A percentile compares a stretch with the other conserved stretches of the same genome.
Conservation (phyloP, 2,888 invertebrate genomes). For the Xestia ashworthii region DNA sequence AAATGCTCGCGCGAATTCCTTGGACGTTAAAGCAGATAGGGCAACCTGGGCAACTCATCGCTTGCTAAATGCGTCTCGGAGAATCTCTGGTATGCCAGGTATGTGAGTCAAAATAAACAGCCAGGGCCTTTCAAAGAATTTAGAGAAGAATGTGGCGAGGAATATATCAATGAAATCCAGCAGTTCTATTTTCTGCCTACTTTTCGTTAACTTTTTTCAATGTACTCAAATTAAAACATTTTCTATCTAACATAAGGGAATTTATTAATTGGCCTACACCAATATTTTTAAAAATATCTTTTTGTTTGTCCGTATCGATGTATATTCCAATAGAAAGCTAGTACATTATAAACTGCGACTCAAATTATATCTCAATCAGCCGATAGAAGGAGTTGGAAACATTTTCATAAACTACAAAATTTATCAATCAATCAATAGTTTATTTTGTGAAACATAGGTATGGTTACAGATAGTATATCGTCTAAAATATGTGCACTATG, state of each 20-base stretch:
- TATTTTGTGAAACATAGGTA: too few relatives aligned
- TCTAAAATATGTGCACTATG: too few relatives aligned
- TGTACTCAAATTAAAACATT: too few relatives aligned
- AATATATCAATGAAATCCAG: constrained; percentile 41
- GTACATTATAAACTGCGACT: neutral
- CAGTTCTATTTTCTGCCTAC: constrained; percentile 3
- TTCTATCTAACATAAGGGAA: neutral
- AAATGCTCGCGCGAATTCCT: constrained; percentile 34
- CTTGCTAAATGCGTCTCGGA: constrained; percentile 43
- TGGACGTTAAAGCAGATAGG: constrained; percentile 36
- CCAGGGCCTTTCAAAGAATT: constrained; percentile 55
- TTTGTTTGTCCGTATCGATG: too few relatives aligned
- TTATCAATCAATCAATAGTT: too few relatives aligned
- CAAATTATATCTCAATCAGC: neutral
- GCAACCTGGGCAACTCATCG: constrained; percentile 30
- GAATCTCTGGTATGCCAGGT: constrained; percentile 42
- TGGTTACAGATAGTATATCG: too few relatives aligned
- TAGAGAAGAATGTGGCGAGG: constrained; percentile 38
- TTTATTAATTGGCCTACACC: neutral
- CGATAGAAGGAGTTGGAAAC: neutral
- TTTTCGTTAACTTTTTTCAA: neutral
- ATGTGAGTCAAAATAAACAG: constrained; percentile 44
- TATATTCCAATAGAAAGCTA: too few relatives aligned
- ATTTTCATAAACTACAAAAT: constrained; percentile 16
- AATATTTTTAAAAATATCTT: too few relatives aligned